Evolutionary conservation across 2,113 vertebrate species (phyloP), one percentile per base, ranked within the genome.

Genomic region (Hydrochoerus hydrochaeris): DNA sequence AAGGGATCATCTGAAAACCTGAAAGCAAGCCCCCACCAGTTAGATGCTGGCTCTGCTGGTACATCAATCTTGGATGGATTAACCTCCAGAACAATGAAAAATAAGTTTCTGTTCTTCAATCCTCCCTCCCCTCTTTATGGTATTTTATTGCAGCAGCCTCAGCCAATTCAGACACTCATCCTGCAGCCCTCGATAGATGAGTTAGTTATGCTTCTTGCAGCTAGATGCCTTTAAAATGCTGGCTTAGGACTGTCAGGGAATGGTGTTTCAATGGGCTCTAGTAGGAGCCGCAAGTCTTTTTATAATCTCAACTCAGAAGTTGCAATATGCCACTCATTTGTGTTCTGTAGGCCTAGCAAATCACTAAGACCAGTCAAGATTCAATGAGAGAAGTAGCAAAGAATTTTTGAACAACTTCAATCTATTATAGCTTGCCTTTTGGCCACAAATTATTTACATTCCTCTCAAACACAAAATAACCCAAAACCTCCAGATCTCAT

Each of bases 321-420:
- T 49, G 35, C 17, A 38, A 28, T 41, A 0, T 57, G 7, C 44
- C n/a, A 65, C 32, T 12, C 32, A 22, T 1, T 60, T 94, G 9
- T 67, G 32, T 84, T 78, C 38, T 86, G 4, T 14, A 69, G 41
- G 44, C 73, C n/a, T 73, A 54, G 81, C 30, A n/a, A 41, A 26
- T 85, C 91, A 62, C 30, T 73, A 65, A 94, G 54, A 17, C 19
- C 46, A 73, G 52, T 63, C n/a, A 86, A 69, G 52, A 77, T 65
- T 88, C 52, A 89, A 1, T 62, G 49, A 82, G 6, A 80, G 49
- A 80, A 62, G 28, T 19, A 57, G 63, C 35, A n/a, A 84, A 91
- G 80, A 57, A 81, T 90, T 75, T 81, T 38, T 44, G 17, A 88
- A 52, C 20, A 80, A 67, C 6, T 49, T 94, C 95, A 85, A 90